phyloP scores from a whole-genome alignment of 2,888 invertebrate species.

The Mesorhabditis sp. region DNA sequence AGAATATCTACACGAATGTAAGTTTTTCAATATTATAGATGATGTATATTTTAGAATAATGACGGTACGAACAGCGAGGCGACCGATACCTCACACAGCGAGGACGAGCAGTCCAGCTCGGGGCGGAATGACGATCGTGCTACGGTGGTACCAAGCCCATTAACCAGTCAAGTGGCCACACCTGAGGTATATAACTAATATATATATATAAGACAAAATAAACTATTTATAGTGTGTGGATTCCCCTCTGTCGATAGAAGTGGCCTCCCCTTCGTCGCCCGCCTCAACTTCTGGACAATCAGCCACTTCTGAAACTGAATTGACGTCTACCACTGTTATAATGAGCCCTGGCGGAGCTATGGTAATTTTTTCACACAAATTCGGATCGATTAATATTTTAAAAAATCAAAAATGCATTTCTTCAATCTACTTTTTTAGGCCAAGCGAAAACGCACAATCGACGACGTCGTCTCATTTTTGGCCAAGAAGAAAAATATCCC shows the following conservation, averaged over 20 bases:
- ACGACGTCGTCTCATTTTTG: conserved; percentile 14
- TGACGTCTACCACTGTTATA: background rate
- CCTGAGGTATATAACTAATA: background rate
- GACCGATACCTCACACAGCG: background rate
- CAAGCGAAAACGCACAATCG: conserved; percentile 13
- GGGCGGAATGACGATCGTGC: too few species aligned
- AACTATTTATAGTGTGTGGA: background rate
- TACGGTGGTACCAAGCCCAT: background rate
- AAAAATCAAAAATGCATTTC: too few species aligned
- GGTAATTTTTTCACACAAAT: background rate
- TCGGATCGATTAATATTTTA: too few species aligned
- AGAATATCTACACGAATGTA: background rate
- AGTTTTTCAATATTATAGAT: background rate
- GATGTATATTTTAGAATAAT: background rate
- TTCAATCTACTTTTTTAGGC: conserved; percentile 1
- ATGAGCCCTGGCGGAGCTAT: conserved; percentile 2
- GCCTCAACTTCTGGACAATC: background rate
- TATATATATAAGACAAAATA: background rate
- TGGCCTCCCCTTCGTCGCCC: background rate
- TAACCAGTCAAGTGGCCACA: background rate
- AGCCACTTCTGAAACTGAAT: background rate
- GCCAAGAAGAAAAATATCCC: conserved; percentile 8
- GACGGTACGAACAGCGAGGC: background rate
- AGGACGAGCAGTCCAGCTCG: background rate
- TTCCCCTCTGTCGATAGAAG: background rate